Evolutionary conservation across 2,888 invertebrate genomes (phyloP), one percentile per base, ranked within the genome.

Genomic region (Sepioteuthis lessoniana): DNA sequence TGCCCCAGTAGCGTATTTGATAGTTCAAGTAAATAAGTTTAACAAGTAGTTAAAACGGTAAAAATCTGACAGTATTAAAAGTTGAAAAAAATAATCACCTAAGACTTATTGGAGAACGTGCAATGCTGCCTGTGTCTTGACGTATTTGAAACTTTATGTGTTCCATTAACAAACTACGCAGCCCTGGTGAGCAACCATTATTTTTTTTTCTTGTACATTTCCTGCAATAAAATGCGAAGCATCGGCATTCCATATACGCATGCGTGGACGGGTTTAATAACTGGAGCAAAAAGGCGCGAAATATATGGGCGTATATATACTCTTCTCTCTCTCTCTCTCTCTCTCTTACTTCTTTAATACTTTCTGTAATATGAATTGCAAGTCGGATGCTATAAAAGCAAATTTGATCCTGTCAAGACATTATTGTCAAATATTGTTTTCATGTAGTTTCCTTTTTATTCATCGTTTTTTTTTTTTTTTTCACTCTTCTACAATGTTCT

Each of bases 241-340:
- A 76, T n/a, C n/a, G 13, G n/a, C 76, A 76, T 76, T 76, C 16
- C 35, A 35, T 76, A 35, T 16, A 13, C 76, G n/a, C 76, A 76
- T 76, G 76, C 76, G 76, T 76, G 76, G n/a, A 35, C 35, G 76
- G n/a, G 76, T 76, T 76, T 76, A 76, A 76, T 76, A 76, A 76
- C 76, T 76, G n/a, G 35, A 76, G 76, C 76, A 76, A 76, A 76
- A 76, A n/a, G 76, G 76, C 76, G 76, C 76, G 76, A 76, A 76
- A 76, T 76, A 76, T 76, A 76, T n/a, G 76, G 0, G 76, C 76
- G n/a, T n/a, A n/a, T 35, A 35, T 76, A 16, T 35, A 16, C n/a
- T 25, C 19, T 76, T 16, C n/a, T 35, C n/a, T 42, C 42, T 42
- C 42, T 7, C 42, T 7, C 7, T 42, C 42, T 42, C 42, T 42